Conservation (phyloP, 2,888 invertebrate genomes). For the Lepidocyrtinus sp. region DNA sequence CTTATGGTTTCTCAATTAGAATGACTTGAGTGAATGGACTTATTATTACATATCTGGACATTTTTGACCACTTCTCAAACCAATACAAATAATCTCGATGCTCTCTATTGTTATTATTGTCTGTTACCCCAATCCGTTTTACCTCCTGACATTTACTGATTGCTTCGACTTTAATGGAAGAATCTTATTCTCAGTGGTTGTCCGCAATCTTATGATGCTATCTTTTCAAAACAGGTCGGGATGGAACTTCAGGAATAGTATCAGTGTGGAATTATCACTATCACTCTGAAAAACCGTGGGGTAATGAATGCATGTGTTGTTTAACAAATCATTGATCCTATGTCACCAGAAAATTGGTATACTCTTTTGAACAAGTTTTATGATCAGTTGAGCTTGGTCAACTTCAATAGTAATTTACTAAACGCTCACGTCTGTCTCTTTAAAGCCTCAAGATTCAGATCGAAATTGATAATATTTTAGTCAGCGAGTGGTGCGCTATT, state of each 20-base stretch:
- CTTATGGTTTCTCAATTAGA: no score
- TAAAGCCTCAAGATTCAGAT: background rate
- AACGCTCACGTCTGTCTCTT: background rate
- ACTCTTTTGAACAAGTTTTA: no score
- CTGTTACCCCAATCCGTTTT: constrained; percentile 46
- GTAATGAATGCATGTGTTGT: background rate
- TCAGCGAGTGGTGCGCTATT: constrained; percentile 11
- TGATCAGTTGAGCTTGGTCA: background rate
- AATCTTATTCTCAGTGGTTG: constrained; percentile 57
- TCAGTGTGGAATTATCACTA: background rate
- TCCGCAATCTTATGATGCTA: constrained; percentile 48
- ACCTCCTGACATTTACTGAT: constrained; percentile 61
- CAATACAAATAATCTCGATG: background rate
- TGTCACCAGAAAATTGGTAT: constrained; percentile 13
- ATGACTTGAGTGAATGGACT: no score
- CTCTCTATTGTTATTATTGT: background rate
- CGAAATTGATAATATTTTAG: constrained; percentile 7
- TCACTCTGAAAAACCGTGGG: background rate
- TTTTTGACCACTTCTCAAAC: background rate
- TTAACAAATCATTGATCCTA: constrained; percentile 5
- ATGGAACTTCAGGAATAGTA: constrained; percentile 9
- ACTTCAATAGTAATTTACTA: background rate
- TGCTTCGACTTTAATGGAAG: constrained; percentile 55
- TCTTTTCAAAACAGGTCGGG: constrained; percentile 27
- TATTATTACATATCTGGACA: no score